Evolutionary conservation across 2,113 vertebrate genomes (phyloP).

Genomic region (Chaenogobius annularis): DNA sequence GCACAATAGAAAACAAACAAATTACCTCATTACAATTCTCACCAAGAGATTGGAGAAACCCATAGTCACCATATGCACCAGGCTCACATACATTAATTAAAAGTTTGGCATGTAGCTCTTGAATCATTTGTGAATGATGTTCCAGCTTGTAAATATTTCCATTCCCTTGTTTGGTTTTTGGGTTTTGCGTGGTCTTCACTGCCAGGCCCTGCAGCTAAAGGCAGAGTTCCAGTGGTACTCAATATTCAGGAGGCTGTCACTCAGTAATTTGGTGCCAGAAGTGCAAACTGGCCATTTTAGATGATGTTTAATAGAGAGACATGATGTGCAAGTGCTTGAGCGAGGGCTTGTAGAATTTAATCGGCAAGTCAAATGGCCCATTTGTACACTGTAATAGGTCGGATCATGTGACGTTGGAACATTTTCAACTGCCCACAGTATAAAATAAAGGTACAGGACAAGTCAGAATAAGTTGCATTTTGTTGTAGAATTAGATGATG

Average conservation of each 20-base stretch:
- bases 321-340: neutral
- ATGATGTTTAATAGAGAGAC: neutral
- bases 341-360: neutral
- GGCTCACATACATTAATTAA: neutral
- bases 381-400: too few species aligned
- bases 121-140: neutral
- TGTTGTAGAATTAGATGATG: too few species aligned
- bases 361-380: neutral
- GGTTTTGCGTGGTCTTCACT: slow-evolving; percentile 9
- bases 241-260: neutral
- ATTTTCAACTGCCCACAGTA: too few species aligned
- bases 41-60: neutral
- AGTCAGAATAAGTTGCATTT: too few species aligned
- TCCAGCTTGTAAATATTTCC: neutral
- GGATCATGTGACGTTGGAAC: neutral
- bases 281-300: neutral
- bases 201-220: slow-evolving; percentile 20
- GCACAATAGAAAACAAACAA: neutral
- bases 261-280: neutral
- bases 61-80: neutral
- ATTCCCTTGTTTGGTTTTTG: neutral
- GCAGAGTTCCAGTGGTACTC: slow-evolving; percentile 13
- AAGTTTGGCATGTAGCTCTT: neutral
- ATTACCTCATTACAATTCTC: neutral
- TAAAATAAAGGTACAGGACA: too few species aligned